Evolutionary conservation across 2,888 invertebrate genomes (phyloP).

Genomic region (Ochropleura leucogaster): DNA sequence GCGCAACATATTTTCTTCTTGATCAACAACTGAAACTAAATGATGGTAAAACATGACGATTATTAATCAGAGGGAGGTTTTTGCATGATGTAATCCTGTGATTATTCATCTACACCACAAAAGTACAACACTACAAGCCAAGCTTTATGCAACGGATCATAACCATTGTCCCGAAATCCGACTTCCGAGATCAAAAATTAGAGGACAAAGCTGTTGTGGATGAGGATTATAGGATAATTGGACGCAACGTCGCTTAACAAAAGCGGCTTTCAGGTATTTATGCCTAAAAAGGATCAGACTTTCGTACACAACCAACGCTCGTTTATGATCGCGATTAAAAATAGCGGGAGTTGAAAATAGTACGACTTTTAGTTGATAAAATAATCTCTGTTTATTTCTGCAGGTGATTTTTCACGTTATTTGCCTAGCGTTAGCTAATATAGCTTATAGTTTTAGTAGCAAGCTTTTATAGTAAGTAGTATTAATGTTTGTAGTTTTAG

Average conservation of each 20-base stretch:
- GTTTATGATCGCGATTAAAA: conserved; percentile 63
- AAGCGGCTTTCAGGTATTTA: conserved; percentile 71
- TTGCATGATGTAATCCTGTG: background rate
- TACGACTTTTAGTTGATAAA: conserved; percentile 3
- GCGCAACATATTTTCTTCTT: no score
- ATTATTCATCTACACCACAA: background rate
- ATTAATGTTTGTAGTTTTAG: background rate
- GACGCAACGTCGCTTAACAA: conserved; percentile 69
- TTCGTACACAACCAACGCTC: conserved; percentile 59
- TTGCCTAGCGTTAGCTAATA: background rate
- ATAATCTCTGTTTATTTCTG: conserved; percentile 16
- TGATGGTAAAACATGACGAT: background rate
- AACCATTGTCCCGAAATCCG: conserved; percentile 64
- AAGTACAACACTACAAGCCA: conserved; percentile 13
- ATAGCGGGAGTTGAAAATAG: conserved; percentile 41
- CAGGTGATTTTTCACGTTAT: background rate
- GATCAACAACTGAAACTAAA: conserved; percentile 6
- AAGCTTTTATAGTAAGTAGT: background rate
- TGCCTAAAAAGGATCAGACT: conserved; percentile 63
- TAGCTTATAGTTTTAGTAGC: background rate
- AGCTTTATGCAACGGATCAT: conserved; percentile 48
- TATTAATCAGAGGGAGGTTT: no score
- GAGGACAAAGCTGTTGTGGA: conserved; percentile 73
- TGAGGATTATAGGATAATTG: conserved; percentile 78
- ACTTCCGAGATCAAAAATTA: conserved; percentile 69